Conservation (phyloP, 30 jellyfish, hydroid and myxozoan species). For the Aurelia sp. region DNA sequence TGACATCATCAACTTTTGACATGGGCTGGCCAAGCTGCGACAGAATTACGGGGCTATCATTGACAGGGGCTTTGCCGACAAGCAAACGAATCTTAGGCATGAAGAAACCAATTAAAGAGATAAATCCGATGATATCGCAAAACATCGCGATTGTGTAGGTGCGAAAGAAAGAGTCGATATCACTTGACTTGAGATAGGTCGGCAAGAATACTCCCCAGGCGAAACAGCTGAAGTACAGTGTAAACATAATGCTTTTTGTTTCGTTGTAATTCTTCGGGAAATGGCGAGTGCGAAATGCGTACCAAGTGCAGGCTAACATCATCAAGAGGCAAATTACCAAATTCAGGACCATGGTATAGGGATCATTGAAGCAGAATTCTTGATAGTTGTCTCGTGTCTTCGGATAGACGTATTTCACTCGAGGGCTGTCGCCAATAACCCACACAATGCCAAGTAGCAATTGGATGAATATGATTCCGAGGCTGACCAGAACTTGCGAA, state of each 20-base stretch:
- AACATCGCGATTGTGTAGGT: constrained; percentile 57
- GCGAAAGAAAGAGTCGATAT: constrained; percentile 25
- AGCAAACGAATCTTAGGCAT: constrained; percentile 41
- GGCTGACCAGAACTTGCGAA: constrained; percentile 67
- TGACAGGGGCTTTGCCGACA: constrained; percentile 28
- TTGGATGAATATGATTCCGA: constrained; percentile 66
- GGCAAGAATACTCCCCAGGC: constrained; percentile 85
- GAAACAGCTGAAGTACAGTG: constrained; percentile 86
- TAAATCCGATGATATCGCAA: constrained; percentile 44
- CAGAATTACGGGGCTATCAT: constrained; percentile 25
- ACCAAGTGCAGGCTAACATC: constrained; percentile 85
- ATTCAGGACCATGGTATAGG: constrained; percentile 59
- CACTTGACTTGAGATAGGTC: constrained; percentile 30
- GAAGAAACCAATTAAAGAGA: constrained; percentile 60
- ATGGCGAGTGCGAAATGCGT: constrained; percentile 82
- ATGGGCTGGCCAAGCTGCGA: constrained; percentile 1
- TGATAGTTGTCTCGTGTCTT: constrained; percentile 23
- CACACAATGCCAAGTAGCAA: constrained; percentile 70
- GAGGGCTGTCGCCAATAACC: constrained; percentile 68
- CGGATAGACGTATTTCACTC: constrained; percentile 28
- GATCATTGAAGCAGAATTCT: constrained; percentile 44
- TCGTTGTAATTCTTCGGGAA: constrained; percentile 95
- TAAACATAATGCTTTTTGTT: constrained; percentile 80
- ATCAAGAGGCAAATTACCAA: constrained; percentile 59
- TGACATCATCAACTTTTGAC: constrained; percentile 17